phyloP scores from a whole-genome alignment of 1,140 invertebrate genomes.

The Teleogryllus occipitalis region DNA sequence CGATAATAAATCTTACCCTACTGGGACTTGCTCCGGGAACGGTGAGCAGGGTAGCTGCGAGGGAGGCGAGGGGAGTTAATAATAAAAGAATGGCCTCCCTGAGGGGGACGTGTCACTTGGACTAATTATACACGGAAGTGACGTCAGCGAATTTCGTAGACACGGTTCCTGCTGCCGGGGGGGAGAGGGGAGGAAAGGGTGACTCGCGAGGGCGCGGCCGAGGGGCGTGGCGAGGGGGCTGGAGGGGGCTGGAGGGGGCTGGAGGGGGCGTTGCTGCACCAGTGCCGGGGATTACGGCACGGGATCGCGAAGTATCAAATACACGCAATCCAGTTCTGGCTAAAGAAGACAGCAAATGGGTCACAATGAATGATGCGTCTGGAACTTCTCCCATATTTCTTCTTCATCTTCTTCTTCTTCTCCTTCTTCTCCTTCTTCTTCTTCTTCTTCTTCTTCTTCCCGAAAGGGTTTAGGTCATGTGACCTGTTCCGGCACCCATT shows the following conservation, averaged over 20 bases:
- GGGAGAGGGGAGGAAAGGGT: not conserved
- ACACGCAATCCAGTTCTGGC: no score
- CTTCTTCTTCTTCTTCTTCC: no score
- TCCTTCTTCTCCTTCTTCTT: no score
- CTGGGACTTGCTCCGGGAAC: conserved; percentile 12
- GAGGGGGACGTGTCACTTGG: conserved; percentile 18
- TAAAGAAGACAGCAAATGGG: no score
- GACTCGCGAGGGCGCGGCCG: not conserved
- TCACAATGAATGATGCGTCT: no score
- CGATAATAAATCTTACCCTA: conserved; percentile 19
- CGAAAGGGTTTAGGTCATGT: no score
- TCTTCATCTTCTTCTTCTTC: no score
- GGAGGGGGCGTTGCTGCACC: no score
- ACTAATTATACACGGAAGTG: conserved; percentile 18
- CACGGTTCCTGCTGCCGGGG: not conserved
- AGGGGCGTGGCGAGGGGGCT: not conserved
- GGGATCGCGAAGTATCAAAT: no score
- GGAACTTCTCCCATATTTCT: no score
- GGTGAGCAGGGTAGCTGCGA: not conserved
- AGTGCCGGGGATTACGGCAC: no score
- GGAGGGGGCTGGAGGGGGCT: not conserved
- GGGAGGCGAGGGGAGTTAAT: conserved; percentile 15
- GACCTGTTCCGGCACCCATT: no score
- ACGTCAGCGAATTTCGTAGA: conserved; percentile 17
- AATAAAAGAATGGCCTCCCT: conserved; percentile 20